Evolutionary conservation across 2,113 vertebrate species (phyloP).

Genomic region (Aplodontia rufa): DNA sequence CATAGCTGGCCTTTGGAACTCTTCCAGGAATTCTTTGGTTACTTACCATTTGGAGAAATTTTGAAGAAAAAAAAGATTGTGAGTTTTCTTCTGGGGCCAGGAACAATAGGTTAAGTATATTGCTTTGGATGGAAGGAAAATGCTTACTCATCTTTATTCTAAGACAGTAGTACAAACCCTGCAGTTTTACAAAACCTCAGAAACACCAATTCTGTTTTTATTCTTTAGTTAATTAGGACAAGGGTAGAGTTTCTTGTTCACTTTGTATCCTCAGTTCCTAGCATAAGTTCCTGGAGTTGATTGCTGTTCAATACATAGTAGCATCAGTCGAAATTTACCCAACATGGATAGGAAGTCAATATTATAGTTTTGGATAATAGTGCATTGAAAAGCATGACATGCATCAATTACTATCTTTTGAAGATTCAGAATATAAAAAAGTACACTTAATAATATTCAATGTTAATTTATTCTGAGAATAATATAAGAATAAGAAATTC

Average conservation of each 20-base stretch:
- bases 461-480: constrained; percentile 27
- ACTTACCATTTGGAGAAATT: neutral
- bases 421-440: neutral
- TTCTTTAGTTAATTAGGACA: neutral
- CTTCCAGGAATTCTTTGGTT: constrained; percentile 17
- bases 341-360: neutral
- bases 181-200: neutral
- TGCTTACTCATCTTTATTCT: neutral
- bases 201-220: neutral
- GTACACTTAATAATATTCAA: neutral
- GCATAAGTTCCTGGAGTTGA: neutral
- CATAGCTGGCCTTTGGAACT: neutral
- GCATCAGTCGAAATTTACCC: neutral
- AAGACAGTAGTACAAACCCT: neutral
- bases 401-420: neutral
- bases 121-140: neutral
- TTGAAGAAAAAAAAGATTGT: neutral
- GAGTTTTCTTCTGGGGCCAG: constrained; percentile 5
- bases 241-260: neutral
- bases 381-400: neutral
- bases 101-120: neutral
- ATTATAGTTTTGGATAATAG: neutral
- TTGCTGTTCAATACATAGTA: neutral
- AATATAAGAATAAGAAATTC: constrained; percentile 3
- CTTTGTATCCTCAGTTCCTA: neutral